A percentile compares a stretch with the other conserved stretches of the same genome.
These are phyloP conservation scores for Chrysocyon brachyurus DNA, from an alignment of 2,797 vertebrate genomes.

Conservation along the genomic window DNA sequence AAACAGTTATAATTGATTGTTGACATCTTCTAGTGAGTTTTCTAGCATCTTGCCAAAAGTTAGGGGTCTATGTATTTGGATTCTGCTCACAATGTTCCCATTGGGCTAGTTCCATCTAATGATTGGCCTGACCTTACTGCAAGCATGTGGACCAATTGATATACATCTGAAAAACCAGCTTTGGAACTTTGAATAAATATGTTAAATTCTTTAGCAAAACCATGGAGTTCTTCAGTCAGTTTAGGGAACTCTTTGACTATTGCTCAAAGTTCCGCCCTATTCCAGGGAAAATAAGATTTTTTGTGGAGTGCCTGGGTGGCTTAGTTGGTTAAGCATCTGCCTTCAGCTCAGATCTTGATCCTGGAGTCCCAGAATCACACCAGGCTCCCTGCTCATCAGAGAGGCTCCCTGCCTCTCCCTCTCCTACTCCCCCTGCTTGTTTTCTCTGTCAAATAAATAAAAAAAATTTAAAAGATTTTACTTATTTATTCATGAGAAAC, in stretches of 20 bases:
- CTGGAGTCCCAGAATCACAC: no score
- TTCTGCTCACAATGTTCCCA: not conserved
- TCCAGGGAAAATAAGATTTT: not conserved
- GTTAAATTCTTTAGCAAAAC: not conserved
- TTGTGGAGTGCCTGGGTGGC: no score
- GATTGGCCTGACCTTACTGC: not conserved
- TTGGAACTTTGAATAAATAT: not conserved
- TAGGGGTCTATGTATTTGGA: not conserved
- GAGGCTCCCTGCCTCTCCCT: no score
- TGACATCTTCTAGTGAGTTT: not conserved
- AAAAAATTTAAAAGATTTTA: no score
- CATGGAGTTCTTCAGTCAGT: not conserved
- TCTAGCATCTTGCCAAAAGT: not conserved
- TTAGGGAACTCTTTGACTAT: not conserved
- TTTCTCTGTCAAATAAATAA: no score
- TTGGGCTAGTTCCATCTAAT: not conserved
- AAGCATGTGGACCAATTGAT: not conserved
- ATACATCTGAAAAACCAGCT: not conserved
- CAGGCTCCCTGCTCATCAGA: no score
- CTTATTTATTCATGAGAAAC: no score
- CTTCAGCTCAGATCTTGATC: no score
- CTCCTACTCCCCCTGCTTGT: no score
- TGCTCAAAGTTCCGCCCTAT: not conserved
- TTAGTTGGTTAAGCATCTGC: no score
- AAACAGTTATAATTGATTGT: not conserved